These are phyloP conservation scores for Plutella xylostella DNA, from an alignment of 2,888 invertebrate genomes.

Conservation along the genomic window DNA sequence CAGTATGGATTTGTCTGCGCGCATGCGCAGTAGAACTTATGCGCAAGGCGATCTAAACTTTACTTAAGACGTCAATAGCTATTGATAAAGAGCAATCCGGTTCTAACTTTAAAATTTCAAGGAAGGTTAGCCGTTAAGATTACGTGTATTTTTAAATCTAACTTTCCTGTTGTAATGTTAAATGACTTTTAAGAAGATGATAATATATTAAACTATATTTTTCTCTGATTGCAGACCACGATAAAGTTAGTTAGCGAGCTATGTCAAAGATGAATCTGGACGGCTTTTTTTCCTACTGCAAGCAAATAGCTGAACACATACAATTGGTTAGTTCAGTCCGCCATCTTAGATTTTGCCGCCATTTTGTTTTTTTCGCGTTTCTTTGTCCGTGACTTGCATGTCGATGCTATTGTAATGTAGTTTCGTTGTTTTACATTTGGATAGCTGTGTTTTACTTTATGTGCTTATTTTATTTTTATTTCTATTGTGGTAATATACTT, in stretches of 20 bases:
- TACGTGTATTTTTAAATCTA: too few species aligned
- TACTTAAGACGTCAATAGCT: too few species aligned
- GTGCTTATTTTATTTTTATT: too few species aligned
- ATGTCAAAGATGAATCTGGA: conserved; percentile 67
- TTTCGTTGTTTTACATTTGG: conserved; percentile 14
- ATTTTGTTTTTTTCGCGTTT: conserved; percentile 7
- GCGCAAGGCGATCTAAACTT: too few species aligned
- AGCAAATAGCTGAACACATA: conserved; percentile 68
- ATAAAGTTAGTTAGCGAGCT: conserved; percentile 37
- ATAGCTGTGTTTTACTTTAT: too few species aligned
- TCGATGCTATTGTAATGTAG: not conserved
- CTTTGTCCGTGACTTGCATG: not conserved
- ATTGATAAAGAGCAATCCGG: too few species aligned
- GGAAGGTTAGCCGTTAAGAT: too few species aligned
- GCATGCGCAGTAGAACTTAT: conserved; percentile 24
- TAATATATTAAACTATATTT: conserved; percentile 20
- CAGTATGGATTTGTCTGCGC: conserved; percentile 24
- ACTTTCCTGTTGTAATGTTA: too few species aligned
- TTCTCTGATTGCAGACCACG: conserved; percentile 59
- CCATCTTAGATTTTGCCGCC: conserved; percentile 18
- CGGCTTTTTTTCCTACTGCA: conserved; percentile 70
- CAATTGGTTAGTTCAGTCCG: conserved; percentile 61
- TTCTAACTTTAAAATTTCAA: too few species aligned
- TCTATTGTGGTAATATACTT: too few species aligned
- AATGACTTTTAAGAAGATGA: too few species aligned